Evolutionary conservation across 2,113 vertebrate genomes (phyloP).

Genomic region (Uria aalge): DNA sequence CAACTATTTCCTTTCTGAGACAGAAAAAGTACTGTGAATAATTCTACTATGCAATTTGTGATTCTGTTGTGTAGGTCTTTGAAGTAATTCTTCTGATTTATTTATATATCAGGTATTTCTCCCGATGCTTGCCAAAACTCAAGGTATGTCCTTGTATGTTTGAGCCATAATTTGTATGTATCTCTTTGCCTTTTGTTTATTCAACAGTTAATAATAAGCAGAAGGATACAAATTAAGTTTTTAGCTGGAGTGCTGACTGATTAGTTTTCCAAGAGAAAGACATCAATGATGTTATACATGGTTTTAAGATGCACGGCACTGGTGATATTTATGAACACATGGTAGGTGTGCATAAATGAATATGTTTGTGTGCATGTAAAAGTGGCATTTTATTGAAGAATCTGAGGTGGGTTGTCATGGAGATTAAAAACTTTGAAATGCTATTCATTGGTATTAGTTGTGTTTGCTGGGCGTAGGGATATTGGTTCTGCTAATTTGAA

Average conservation of each 20-base stretch:
- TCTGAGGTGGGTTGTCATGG: conserved; percentile 79
- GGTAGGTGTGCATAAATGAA: conserved; percentile 69
- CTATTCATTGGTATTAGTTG: conserved; percentile 69
- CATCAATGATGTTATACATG: conserved; percentile 41
- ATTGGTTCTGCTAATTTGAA: conserved; percentile 67
- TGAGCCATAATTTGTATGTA: background rate
- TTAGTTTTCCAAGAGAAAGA: conserved; percentile 63
- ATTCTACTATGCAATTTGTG: background rate
- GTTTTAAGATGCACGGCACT: conserved; percentile 44
- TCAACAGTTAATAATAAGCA: conserved; percentile 31
- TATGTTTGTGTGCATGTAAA: conserved; percentile 73
- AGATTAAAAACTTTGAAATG: conserved; percentile 81
- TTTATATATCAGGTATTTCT: background rate
- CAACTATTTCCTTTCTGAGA: background rate
- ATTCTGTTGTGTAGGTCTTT: background rate
- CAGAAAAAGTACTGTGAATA: background rate
- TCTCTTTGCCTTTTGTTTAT: conserved; percentile 51
- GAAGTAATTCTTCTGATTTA: background rate
- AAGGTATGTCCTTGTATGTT: background rate
- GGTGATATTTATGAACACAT: conserved; percentile 77
- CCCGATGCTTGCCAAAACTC: background rate
- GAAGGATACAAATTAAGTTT: conserved; percentile 66
- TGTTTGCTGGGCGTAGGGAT: conserved; percentile 67
- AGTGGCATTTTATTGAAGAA: conserved; percentile 77
- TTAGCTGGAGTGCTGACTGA: conserved; percentile 40